Percentiles rank a stretch among this genome's conserved stretches.
phyloP scores from a whole-genome alignment of 2,888 invertebrate species.

The Oscheius sp. region DNA sequence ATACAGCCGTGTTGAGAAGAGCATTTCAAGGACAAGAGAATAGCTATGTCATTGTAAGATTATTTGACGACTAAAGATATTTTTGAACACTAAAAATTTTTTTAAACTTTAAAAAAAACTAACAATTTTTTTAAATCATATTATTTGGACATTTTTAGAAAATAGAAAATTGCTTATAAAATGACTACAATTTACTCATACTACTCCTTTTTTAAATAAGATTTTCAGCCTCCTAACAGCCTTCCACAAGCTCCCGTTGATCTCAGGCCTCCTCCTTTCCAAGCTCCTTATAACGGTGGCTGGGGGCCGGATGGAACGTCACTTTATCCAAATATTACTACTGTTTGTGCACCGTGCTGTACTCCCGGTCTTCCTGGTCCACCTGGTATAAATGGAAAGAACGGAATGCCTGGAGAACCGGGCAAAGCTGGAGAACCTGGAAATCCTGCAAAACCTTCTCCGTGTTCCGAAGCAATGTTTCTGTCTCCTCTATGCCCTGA shows the following conservation, averaged over 20 bases:
- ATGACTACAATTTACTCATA: no score
- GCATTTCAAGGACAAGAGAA: not conserved
- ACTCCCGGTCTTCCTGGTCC: conserved; percentile 2
- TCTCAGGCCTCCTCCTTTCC: conserved; percentile 7
- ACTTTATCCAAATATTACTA: no score
- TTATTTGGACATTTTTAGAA: no score
- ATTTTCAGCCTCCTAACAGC: conserved; percentile 3
- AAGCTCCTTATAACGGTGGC: no score
- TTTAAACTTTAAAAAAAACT: no score
- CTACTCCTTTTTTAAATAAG: no score
- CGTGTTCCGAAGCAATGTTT: not conserved
- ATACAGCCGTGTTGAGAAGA: not conserved
- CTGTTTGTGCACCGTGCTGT: not conserved
- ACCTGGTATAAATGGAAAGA: not conserved
- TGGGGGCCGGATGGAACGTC: no score
- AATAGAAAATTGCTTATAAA: no score
- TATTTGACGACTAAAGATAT: not conserved
- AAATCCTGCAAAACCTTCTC: conserved; percentile 5
- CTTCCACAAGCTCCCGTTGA: conserved; percentile 10
- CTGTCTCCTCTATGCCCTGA: not conserved
- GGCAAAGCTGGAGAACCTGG: conserved; percentile 16
- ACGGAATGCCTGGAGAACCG: not conserved
- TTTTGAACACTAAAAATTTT: not conserved
- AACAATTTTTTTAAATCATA: no score
- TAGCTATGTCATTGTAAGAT: conserved; percentile 5